Evolutionary conservation across 1,140 invertebrate species (phyloP).

Genomic region (Meloidogyne exigua): DNA sequence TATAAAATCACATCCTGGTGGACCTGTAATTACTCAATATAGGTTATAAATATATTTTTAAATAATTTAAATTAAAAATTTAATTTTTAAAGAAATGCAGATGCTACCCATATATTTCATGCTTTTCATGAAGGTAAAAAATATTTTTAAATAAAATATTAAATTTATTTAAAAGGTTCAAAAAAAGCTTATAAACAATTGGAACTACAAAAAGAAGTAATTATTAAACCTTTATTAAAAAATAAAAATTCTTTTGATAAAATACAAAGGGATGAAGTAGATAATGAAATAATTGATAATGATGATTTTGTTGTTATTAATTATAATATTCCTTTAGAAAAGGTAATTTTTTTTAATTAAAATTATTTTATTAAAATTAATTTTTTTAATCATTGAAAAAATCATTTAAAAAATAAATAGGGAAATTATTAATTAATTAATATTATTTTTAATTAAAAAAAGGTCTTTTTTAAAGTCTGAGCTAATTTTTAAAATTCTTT

Average conservation of each 20-base stretch:
- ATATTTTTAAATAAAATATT: background rate
- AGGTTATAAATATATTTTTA: conserved; percentile 35
- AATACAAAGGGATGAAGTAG: conserved; percentile 29
- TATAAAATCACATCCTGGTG: conserved; percentile 55
- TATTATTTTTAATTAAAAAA: background rate
- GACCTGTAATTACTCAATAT: conserved; percentile 59
- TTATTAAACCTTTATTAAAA: conserved; percentile 14
- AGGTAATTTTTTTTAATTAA: conserved; percentile 29
- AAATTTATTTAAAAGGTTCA: conserved; percentile 40
- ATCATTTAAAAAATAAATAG: too few relatives aligned
- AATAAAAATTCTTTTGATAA: background rate
- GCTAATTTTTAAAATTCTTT: too few relatives aligned
- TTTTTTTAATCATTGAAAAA: too few relatives aligned
- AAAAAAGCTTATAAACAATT: conserved; percentile 58
- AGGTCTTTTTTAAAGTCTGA: too few relatives aligned
- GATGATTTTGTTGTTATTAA: conserved; percentile 42
- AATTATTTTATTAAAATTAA: too few relatives aligned
- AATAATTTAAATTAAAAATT: conserved; percentile 8
- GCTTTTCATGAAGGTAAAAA: conserved; percentile 43
- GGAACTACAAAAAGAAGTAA: conserved; percentile 43
- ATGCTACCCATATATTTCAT: conserved; percentile 63
- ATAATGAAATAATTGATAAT: conserved; percentile 20
- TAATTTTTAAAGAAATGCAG: conserved; percentile 51
- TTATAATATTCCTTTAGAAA: conserved; percentile 58
- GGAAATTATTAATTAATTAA: background rate